Evolutionary conservation across 2,888 invertebrate species (phyloP), one percentile per base, ranked within the genome.

Genomic region (Chrysotoxum bicinctum): DNA sequence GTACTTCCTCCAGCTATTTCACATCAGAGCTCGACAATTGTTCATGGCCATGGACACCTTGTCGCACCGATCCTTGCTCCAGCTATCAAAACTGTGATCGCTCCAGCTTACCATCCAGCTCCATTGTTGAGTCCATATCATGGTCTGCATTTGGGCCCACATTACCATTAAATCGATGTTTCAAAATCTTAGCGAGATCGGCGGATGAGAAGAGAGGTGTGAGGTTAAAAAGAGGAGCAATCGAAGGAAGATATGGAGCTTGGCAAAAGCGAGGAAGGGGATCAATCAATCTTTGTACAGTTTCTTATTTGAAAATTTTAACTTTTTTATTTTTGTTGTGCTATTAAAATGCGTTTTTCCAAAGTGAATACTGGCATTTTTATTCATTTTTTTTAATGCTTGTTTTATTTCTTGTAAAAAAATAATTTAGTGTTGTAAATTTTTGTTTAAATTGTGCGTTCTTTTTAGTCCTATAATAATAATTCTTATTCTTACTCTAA

Each of bases 11-110:
- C 91, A 0, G 91, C 91, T 8, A 88, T 91, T 5, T 91, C 91
- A n/a, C 91, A 91, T 77, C 90, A 90, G 74, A 91, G 91, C 62
- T 91, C 91, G 1, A 91, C 91, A 1, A 88, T 91, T 66, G 90
- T 91, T 69, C 91, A 91, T 87, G 90, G 89, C 48, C 89, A 90
- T 32, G 90, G 90, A 12, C 90, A 90, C 68, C 89, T 90, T 26
- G 89, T 91, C 37, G 90, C 91, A 72, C 91, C 91, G 1, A 87
- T 91, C 35, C 89, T 91, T n/a, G 88, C 91, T 83, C 91, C 91
- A 7, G 89, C 91, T 45, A 88, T 91, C 12, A 74, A 74, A 68
- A 91, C 90, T 87, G 89, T 91, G 3, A 89, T 90, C 32, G 88
- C 90, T 12, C 91, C 91, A 84, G 87, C 91, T 6, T 91, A 90